Percentiles rank a stretch among this genome's conserved stretches.
Conservation (phyloP, 2,113 vertebrate genomes). For the Mixornis gularis region DNA sequence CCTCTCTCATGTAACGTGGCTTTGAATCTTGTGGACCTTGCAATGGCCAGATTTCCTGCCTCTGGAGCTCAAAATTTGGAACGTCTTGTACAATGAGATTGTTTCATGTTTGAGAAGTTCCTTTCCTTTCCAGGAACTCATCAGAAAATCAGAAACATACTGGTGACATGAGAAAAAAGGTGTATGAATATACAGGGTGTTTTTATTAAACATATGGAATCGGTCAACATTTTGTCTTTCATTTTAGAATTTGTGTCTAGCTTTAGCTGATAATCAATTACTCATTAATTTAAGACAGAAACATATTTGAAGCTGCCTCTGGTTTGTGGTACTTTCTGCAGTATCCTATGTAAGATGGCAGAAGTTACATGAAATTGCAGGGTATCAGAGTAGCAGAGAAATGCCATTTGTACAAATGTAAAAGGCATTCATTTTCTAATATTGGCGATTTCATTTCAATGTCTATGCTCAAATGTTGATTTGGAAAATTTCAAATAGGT, state of each 20-base stretch:
- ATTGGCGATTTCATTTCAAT: not conserved
- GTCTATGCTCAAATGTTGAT: not conserved
- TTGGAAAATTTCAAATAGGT: not conserved
- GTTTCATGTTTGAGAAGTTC: not conserved
- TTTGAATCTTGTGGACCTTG: not conserved
- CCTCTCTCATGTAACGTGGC: not conserved
- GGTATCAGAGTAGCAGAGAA: not conserved
- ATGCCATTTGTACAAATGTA: not conserved
- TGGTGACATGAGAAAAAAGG: not conserved
- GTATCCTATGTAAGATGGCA: not conserved
- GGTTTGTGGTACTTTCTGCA: not conserved
- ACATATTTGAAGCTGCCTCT: not conserved
- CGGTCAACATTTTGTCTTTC: not conserved
- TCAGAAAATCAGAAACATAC: not conserved
- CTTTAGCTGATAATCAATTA: not conserved
- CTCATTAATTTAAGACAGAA: not conserved
- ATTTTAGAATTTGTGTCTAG: not conserved
- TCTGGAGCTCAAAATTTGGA: not conserved
- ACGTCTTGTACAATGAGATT: not conserved
- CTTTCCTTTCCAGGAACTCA: not conserved
- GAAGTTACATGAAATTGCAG: not conserved
- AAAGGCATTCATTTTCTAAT: not conserved
- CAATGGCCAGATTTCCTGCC: not conserved
- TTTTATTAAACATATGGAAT: not conserved
- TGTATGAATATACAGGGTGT: not conserved